Evolutionary conservation across 2,888 invertebrate genomes (phyloP).

Genomic region (Drosophila fulvimacula): DNA sequence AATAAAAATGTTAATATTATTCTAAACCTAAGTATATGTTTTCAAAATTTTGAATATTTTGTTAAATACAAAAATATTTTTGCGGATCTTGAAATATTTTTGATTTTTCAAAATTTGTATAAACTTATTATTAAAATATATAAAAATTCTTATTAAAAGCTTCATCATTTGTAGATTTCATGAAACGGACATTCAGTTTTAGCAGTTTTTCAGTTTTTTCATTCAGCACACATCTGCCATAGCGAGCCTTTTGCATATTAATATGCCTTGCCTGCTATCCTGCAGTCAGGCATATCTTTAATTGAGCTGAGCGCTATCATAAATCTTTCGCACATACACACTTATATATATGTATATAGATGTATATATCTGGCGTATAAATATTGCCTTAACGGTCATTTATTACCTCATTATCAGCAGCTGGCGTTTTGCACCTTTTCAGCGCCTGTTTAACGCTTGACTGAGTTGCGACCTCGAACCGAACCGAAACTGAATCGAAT

Average conservation of each 20-base stretch:
- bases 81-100: too few species aligned
- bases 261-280: not conserved
- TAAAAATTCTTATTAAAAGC: too few species aligned
- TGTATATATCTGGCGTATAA: slow-evolving; percentile 34
- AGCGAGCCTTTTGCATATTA: slow-evolving; percentile 4
- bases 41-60: too few species aligned
- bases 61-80: too few species aligned
- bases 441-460: slow-evolving; percentile 59
- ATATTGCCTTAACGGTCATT: slow-evolving; percentile 68
- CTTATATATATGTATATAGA: not conserved
- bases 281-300: slow-evolving; percentile 11
- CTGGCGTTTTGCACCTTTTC: slow-evolving; percentile 73
- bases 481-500: not conserved
- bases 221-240: not conserved
- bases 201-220: too few species aligned
- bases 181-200: too few species aligned
- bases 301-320: slow-evolving; percentile 24
- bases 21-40: too few species aligned
- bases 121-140: too few species aligned
- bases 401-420: slow-evolving; percentile 74
- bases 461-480: slow-evolving; percentile 35
- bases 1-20: too few species aligned
- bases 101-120: too few species aligned
- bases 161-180: too few species aligned
- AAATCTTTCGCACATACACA: slow-evolving; percentile 27